Conservation (phyloP, 2,888 invertebrate genomes). For the Tipula helvola region DNA sequence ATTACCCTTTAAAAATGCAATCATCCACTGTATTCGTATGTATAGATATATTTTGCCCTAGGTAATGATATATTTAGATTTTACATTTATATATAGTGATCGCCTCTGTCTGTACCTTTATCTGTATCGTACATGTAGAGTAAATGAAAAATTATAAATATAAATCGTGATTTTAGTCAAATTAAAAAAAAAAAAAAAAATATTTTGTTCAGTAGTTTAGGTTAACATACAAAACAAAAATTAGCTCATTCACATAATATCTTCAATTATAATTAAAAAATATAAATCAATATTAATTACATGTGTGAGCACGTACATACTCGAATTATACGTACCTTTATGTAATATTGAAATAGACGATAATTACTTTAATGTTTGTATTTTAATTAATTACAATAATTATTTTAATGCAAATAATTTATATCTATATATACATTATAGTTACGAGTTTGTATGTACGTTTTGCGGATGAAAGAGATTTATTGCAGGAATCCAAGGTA, state of each 20-base stretch:
- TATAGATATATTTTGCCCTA: not conserved
- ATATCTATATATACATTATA: not conserved
- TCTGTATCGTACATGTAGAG: not conserved
- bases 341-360: not conserved
- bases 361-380: not conserved
- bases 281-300: not conserved
- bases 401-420: not conserved
- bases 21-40: not conserved
- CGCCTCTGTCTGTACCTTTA: not conserved
- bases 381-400: not conserved
- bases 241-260: not conserved
- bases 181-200: not conserved
- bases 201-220: not conserved
- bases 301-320: not conserved
- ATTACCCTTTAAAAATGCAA: not conserved
- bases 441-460: not conserved
- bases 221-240: not conserved
- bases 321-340: not conserved
- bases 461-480: not conserved
- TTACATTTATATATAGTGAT: not conserved
- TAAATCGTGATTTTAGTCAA: not conserved
- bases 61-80: not conserved
- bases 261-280: not conserved
- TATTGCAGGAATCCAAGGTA: not conserved
- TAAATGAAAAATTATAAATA: not conserved